phyloP scores from a whole-genome alignment of 2,797 vertebrate species.

The Odontamblyopus lacepedii region DNA sequence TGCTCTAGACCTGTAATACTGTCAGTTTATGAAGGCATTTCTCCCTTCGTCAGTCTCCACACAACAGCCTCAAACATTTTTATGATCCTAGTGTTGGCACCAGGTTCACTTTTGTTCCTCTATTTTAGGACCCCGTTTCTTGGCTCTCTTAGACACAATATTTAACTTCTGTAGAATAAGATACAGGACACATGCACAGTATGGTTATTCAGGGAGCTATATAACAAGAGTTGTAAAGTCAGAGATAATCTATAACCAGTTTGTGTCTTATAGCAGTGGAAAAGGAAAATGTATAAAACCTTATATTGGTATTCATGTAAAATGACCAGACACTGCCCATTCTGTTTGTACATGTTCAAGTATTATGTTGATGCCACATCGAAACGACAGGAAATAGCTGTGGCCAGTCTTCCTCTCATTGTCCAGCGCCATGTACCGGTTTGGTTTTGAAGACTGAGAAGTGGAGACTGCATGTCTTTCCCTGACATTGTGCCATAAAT shows the following conservation, averaged over 20 bases:
- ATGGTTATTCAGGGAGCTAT: constrained; percentile 16
- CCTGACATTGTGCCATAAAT: constrained; percentile 44
- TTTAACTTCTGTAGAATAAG: not conserved
- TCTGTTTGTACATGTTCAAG: not conserved
- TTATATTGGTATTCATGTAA: not conserved
- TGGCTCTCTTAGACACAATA: not conserved
- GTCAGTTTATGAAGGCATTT: constrained; percentile 53
- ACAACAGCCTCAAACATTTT: constrained; percentile 52
- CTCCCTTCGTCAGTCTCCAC: constrained; percentile 22
- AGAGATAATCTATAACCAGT: not conserved
- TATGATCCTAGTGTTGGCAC: constrained; percentile 62
- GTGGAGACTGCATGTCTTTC: constrained; percentile 43
- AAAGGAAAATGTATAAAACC: not conserved
- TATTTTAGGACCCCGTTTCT: constrained; percentile 50
- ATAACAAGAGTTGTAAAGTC: not conserved
- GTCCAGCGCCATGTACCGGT: constrained; percentile 42
- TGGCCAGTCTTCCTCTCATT: constrained; percentile 52
- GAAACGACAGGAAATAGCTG: constrained; percentile 49
- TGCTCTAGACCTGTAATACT: constrained; percentile 60
- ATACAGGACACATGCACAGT: constrained; percentile 16
- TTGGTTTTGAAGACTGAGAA: constrained; percentile 51
- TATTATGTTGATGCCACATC: constrained; percentile 20
- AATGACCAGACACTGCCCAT: not conserved
- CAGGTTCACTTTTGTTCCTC: constrained; percentile 39
- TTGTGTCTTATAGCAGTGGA: not conserved